Evolutionary conservation across 1,140 invertebrate genomes (phyloP), one percentile per base, ranked within the genome.

Genomic region (Ceratosolen solmsi): DNA sequence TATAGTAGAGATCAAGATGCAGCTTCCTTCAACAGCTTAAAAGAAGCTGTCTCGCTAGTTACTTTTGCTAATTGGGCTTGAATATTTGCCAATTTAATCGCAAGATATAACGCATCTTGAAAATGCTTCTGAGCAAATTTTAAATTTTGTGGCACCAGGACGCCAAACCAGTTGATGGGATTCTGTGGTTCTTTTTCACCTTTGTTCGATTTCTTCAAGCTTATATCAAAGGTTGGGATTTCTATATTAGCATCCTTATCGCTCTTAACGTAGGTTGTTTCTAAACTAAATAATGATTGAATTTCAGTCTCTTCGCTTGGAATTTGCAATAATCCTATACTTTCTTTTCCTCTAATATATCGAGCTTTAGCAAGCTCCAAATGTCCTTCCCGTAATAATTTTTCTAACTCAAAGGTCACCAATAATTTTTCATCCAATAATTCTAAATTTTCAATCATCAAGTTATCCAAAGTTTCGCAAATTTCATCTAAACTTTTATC

Each of bases 81-180:
- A 72, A 95, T 89, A 89, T 95, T 95, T 15, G 92, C 93, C 88
- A 93, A 92, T 86, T 94, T 92, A 2, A 94, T 89, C 71, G 93
- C 88, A 89, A 93, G 92, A 77, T 93, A 93, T n/a, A 95, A 84
- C 11, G 94, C 92, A 82, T 93, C 93, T 85, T 93, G 92, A 86
- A 95, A 96, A 85, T 93, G 91, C 84, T 92, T 93, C 88, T 95
- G 94, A 2, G 95, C 94, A 83, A 91, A 93, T 86, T 93, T 92
- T 84, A 96, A 90, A 89, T 94, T 94, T 86, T 95, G 94, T 2
- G 95, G 95, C 0, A 95, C 94, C 51, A 96, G 88, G 75, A 95
- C 92, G 20, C 95, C 95, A 91, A 96, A 96, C 95, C 95, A 96
- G 80, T 93, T 94, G 30, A 96, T 88, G 5, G 95, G 95, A 89